Percentiles rank a stretch among this genome's conserved stretches.
Evolutionary conservation across 1,140 invertebrate genomes (phyloP).

Genomic region (Lethocerus indicus): DNA sequence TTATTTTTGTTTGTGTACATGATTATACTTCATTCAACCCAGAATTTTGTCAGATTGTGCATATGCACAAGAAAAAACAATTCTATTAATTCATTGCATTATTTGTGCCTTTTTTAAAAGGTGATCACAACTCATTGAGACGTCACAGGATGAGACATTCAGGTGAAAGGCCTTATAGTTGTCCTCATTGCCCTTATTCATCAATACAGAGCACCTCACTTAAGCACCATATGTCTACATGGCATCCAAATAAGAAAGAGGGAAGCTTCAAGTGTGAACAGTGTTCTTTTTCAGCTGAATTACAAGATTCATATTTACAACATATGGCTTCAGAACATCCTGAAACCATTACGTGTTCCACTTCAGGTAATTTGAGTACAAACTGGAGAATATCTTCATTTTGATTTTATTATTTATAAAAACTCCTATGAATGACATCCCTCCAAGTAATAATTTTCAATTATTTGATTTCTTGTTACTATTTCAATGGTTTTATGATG

Average conservation of each 20-base stretch:
- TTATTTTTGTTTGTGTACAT: background rate
- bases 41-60: background rate
- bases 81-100: background rate
- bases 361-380: no score
- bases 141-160: slow-evolving; percentile 47
- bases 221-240: slow-evolving; percentile 35
- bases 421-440: no score
- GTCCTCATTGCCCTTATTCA: slow-evolving; percentile 27
- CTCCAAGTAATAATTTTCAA: no score
- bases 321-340: no score
- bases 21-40: background rate
- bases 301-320: no score
- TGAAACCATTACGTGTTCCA: no score
- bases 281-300: slow-evolving; percentile 13
- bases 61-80: background rate
- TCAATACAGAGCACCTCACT: slow-evolving; percentile 48
- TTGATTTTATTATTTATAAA: no score
- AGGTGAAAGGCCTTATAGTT: slow-evolving; percentile 16
- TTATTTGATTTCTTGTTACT: no score
- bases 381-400: no score
- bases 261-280: slow-evolving; percentile 7
- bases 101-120: slow-evolving; percentile 1
- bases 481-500: no score
- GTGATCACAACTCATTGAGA: slow-evolving; percentile 62
- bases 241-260: slow-evolving; percentile 24